These are phyloP conservation scores for Erpobdella octoculata DNA, from an alignment of 2,888 invertebrate genomes.

Conservation along the genomic window DNA sequence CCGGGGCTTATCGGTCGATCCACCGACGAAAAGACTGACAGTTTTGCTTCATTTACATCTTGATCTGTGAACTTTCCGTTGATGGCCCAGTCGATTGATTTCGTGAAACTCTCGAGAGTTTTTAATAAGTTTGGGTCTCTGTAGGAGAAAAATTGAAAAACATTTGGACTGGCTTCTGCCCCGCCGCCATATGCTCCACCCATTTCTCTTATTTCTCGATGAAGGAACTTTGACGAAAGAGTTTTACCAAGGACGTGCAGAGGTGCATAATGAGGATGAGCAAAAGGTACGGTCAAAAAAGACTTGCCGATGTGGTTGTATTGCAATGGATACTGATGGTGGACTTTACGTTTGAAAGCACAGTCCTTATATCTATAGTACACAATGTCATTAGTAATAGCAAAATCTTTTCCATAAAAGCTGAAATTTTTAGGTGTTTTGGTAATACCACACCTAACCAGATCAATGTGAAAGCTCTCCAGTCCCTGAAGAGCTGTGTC, in stretches of 20 bases:
- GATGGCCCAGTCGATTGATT: constrained; percentile 65
- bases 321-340: constrained; percentile 75
- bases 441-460: too few species aligned
- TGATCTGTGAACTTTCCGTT: constrained; percentile 57
- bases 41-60: constrained; percentile 76
- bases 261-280: constrained; percentile 66
- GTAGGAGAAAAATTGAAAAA: constrained; percentile 78
- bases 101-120: constrained; percentile 73
- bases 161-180: constrained; percentile 66
- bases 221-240: constrained; percentile 71
- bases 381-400: too few species aligned
- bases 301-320: constrained; percentile 79
- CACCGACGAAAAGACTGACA: constrained; percentile 71
- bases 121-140: constrained; percentile 75
- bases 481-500: neutral
- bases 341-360: too few species aligned
- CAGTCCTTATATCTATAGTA: too few species aligned
- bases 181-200: constrained; percentile 91
- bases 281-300: constrained; percentile 69
- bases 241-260: constrained; percentile 69
- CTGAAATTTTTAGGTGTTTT: too few species aligned
- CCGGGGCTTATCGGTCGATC: constrained; percentile 80
- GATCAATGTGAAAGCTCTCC: neutral
- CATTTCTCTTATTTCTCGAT: constrained; percentile 75
- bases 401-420: constrained; percentile 16